Conservation (phyloP, 2,888 invertebrate genomes). For the Tenthredo livida region DNA sequence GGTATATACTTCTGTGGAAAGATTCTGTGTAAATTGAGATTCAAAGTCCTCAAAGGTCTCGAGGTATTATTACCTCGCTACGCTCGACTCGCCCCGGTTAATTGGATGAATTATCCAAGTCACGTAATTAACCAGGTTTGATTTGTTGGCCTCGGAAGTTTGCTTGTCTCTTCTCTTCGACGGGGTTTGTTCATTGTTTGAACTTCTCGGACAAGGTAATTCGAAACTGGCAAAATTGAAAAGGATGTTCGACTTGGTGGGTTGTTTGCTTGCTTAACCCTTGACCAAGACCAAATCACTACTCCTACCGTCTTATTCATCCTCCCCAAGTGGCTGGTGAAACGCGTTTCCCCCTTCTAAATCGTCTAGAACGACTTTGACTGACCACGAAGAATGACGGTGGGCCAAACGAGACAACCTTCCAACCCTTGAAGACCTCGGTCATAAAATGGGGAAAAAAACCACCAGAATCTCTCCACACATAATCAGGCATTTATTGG, state of each 20-base stretch:
- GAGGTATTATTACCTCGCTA: constrained; percentile 7
- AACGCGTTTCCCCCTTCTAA: constrained; percentile 7
- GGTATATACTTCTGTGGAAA: not conserved
- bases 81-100: not conserved
- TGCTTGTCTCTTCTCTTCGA: constrained; percentile 3
- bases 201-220: constrained; percentile 1
- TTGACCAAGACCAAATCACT: constrained; percentile 27
- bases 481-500: not conserved
- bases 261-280: constrained; percentile 44
- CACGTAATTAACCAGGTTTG: constrained; percentile 34
- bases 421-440: not conserved
- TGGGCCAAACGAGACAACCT: constrained; percentile 36
- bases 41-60: constrained; percentile 14
- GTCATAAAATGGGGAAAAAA: constrained; percentile 22
- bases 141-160: constrained; percentile 30
- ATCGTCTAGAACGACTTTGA: constrained; percentile 41
- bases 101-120: constrained; percentile 37
- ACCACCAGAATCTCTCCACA: constrained; percentile 37
- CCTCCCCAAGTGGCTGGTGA: constrained; percentile 36
- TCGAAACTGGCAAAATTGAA: constrained; percentile 23
- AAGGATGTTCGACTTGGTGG: not conserved
- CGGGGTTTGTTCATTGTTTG: constrained; percentile 8
- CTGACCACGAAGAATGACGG: constrained; percentile 29
- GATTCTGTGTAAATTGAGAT: constrained; percentile 25
- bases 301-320: constrained; percentile 34